Percentiles rank a stretch among this genome's conserved stretches.
These are phyloP conservation scores for Fulmarus glacialis DNA, from an alignment of 2,113 vertebrate genomes.

Conservation along the genomic window DNA sequence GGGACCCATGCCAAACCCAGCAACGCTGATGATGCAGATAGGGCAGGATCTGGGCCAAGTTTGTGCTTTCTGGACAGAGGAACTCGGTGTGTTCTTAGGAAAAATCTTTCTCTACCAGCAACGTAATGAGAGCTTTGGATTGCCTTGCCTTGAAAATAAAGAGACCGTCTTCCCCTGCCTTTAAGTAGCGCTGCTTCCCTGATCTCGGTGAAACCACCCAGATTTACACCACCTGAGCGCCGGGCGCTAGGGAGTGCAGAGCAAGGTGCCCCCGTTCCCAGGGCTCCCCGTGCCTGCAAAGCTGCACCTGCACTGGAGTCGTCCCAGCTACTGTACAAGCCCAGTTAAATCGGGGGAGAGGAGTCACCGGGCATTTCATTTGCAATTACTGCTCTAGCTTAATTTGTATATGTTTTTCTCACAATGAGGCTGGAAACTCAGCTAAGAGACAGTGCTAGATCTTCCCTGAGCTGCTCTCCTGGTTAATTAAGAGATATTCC, in stretches of 20 bases:
- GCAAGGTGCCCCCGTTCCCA: background rate
- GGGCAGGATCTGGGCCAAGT: background rate
- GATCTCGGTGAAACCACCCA: fast-evolving
- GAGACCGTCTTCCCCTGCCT: background rate
- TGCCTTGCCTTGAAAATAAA: background rate
- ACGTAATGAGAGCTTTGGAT: background rate
- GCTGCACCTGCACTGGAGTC: background rate
- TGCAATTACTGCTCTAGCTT: background rate
- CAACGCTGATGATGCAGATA: background rate
- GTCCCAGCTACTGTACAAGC: fast-evolving
- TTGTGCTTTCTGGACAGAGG: background rate
- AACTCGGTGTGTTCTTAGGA: background rate
- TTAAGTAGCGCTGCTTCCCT: background rate
- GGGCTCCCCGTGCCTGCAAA: background rate
- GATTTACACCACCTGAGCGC: background rate
- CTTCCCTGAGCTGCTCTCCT: slow-evolving; percentile 30
- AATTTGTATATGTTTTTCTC: background rate
- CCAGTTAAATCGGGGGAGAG: background rate
- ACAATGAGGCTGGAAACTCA: background rate
- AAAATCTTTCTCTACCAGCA: background rate
- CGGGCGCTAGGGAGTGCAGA: background rate
- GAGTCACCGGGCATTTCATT: background rate
- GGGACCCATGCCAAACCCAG: background rate
- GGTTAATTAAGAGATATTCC: slow-evolving; percentile 62
- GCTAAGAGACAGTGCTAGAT: background rate